These are phyloP conservation scores for Ariolimax columbianus DNA, from an alignment of 2,888 invertebrate genomes.

Conservation along the genomic window DNA sequence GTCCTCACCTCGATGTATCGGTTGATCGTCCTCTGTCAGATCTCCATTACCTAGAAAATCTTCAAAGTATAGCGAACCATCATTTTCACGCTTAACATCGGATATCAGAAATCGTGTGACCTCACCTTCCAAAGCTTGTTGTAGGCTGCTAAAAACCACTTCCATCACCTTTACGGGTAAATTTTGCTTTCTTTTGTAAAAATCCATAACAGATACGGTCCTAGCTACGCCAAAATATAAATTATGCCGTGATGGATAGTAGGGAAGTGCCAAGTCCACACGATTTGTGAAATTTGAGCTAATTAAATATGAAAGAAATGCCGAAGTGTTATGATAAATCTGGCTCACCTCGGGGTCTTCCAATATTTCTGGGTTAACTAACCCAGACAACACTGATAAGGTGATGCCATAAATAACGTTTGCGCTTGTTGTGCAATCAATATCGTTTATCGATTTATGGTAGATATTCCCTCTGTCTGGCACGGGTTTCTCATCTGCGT, in stretches of 20 bases:
- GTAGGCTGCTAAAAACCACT: background rate
- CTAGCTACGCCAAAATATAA: constrained; percentile 21
- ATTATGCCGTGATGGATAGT: background rate
- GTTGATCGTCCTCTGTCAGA: background rate
- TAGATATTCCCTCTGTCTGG: background rate
- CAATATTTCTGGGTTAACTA: constrained; percentile 59
- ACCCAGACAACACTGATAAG: constrained; percentile 62
- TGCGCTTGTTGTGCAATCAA: constrained; percentile 68
- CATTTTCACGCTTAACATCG: background rate
- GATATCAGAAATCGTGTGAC: constrained; percentile 1
- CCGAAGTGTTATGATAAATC: constrained; percentile 12
- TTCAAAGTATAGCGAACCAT: background rate
- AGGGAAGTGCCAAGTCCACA: background rate
- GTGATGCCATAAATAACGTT: constrained; percentile 69
- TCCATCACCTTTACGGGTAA: background rate
- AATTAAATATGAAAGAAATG: constrained; percentile 2
- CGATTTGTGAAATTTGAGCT: background rate
- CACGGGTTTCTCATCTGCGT: background rate
- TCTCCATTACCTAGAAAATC: constrained; percentile 25
- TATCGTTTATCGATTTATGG: constrained; percentile 62
- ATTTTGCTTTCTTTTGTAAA: background rate
- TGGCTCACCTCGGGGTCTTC: constrained; percentile 54
- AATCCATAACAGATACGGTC: constrained; percentile 11
- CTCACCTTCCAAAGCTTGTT: constrained; percentile 12
- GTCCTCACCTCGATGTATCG: constrained; percentile 61